Evolutionary conservation across 35 echinoderm and acorn worm genomes (phyloP).

Genomic region (Lytechinus pictus): DNA sequence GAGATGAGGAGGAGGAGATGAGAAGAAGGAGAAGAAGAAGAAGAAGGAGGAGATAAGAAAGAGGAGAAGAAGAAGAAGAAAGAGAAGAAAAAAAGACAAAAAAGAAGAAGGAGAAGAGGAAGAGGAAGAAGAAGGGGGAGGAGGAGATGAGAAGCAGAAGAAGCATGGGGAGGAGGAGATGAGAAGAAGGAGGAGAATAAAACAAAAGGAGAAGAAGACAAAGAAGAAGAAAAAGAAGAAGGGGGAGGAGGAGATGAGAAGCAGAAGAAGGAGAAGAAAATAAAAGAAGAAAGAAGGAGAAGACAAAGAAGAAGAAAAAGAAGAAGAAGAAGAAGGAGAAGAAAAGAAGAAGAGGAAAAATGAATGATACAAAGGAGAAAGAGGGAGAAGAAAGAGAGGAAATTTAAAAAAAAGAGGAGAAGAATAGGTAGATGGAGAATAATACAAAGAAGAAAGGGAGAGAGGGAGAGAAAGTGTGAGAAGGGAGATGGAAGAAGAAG

Average conservation of each 20-base stretch:
- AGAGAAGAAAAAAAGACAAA: background rate
- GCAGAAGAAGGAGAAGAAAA: background rate
- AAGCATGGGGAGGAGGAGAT: background rate
- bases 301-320: background rate
- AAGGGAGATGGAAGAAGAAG: background rate
- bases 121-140: background rate
- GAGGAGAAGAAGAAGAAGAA: background rate
- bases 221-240: background rate
- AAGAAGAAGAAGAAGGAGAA: background rate
- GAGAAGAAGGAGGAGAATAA: background rate
- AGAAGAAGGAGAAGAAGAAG: background rate
- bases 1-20: background rate
- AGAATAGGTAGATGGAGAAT: background rate
- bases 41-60: background rate
- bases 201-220: background rate
- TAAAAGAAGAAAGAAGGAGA: background rate
- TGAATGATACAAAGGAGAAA: background rate
- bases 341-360: background rate
- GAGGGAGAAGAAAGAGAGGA: background rate
- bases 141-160: background rate
- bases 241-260: background rate
- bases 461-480: too few species aligned
- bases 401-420: background rate
- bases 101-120: background rate
- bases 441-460: background rate